These are phyloP conservation scores for Hylia prasina DNA, from an alignment of 2,113 vertebrate genomes.

Conservation along the genomic window DNA sequence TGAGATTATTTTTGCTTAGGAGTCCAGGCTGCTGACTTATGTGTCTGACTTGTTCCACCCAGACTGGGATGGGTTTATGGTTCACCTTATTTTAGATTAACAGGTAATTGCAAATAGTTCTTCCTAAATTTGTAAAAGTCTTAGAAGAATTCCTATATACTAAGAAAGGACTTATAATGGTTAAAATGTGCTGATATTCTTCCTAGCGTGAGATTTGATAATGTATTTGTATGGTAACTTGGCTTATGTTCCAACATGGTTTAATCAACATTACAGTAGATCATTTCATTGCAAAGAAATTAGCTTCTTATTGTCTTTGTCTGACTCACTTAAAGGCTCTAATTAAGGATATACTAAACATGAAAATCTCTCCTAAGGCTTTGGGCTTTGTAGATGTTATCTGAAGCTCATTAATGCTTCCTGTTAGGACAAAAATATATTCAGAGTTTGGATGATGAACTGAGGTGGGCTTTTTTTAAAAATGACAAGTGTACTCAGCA, in stretches of 20 bases:
- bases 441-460: neutral
- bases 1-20: neutral
- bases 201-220: neutral
- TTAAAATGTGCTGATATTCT: neutral
- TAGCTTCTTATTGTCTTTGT: neutral
- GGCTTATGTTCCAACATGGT: neutral
- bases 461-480: neutral
- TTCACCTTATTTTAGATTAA: neutral
- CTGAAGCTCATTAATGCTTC: neutral
- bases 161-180: neutral
- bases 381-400: neutral
- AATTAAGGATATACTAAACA: constrained; percentile 20
- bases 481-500: neutral
- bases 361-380: neutral
- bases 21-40: neutral
- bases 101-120: neutral
- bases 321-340: neutral
- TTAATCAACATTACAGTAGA: neutral
- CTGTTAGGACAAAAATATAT: neutral
- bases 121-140: neutral
- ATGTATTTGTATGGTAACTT: neutral
- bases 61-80: neutral
- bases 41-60: neutral
- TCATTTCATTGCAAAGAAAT: neutral
- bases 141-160: neutral